These are phyloP conservation scores for Pyrochroa serraticornis DNA, from an alignment of 2,888 invertebrate genomes.

Conservation along the genomic window DNA sequence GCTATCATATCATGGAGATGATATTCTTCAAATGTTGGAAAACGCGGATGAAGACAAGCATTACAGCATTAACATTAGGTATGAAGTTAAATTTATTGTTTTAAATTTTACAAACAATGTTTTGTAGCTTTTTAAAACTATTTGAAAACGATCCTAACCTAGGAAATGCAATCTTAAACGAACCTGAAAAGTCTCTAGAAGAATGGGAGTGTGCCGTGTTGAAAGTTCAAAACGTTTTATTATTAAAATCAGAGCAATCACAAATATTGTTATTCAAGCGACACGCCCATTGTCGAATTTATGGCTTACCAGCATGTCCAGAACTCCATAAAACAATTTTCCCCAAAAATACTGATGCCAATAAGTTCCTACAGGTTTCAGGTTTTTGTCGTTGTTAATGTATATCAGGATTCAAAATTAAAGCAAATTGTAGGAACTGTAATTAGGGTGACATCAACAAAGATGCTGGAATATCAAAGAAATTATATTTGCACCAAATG, in stretches of 20 bases:
- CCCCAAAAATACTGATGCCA: constrained; percentile 74
- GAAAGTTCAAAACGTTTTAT: constrained; percentile 65
- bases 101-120: constrained; percentile 9
- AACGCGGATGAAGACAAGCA: constrained; percentile 66
- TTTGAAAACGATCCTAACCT: constrained; percentile 72
- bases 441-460: constrained; percentile 75
- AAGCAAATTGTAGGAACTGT: constrained; percentile 68
- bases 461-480: constrained; percentile 77
- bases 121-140: constrained; percentile 70
- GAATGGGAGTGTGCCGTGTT: constrained; percentile 68
- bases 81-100: constrained; percentile 41
- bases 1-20: constrained; percentile 65
- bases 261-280: constrained; percentile 63
- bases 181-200: constrained; percentile 67
- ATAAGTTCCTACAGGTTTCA: constrained; percentile 74
- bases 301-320: constrained; percentile 71
- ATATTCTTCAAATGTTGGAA: constrained; percentile 67
- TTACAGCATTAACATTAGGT: constrained; percentile 75
- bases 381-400: constrained; percentile 54
- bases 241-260: constrained; percentile 55
- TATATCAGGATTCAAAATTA: no score
- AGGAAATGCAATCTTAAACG: constrained; percentile 70
- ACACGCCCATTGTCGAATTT: constrained; percentile 72
- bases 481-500: constrained; percentile 80
- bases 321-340: constrained; percentile 70